Conservation (phyloP, 1,140 invertebrate species). For the Antheraea mylitta region DNA sequence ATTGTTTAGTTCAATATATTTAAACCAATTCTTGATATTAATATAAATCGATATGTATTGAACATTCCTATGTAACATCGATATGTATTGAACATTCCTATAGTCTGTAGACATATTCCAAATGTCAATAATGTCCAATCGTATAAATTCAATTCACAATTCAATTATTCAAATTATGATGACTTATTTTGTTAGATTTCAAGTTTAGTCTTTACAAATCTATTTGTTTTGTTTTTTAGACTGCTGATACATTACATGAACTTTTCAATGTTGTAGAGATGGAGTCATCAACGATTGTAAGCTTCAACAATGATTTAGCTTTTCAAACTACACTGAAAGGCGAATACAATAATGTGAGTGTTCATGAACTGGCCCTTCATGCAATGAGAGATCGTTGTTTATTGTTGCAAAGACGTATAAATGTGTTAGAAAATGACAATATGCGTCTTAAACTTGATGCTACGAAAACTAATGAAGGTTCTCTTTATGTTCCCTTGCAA, state of each 20-base stretch:
- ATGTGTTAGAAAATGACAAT: constrained; percentile 87
- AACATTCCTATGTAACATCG: too few relatives aligned
- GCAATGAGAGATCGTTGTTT: constrained; percentile 90
- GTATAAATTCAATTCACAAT: too few relatives aligned
- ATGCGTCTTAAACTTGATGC: constrained; percentile 80
- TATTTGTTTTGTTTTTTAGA: not conserved
- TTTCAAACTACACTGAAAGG: constrained; percentile 62
- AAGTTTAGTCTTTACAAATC: not conserved
- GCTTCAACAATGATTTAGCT: constrained; percentile 70
- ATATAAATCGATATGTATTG: too few relatives aligned
- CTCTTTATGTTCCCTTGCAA: constrained; percentile 54
- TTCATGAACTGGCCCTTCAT: constrained; percentile 86
- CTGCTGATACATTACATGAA: not conserved
- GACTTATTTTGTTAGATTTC: not conserved
- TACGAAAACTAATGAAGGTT: constrained; percentile 53
- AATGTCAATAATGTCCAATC: too few relatives aligned
- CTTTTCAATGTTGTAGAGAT: constrained; percentile 26
- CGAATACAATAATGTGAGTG: constrained; percentile 72
- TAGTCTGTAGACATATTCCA: too few relatives aligned
- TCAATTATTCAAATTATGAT: too few relatives aligned
- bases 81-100: too few relatives aligned
- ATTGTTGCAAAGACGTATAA: constrained; percentile 84
- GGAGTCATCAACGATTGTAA: constrained; percentile 70
- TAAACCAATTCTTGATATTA: too few relatives aligned
- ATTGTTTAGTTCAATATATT: too few relatives aligned